Conservation (phyloP, 2,888 invertebrate species). For the Marronus borbonicus region DNA sequence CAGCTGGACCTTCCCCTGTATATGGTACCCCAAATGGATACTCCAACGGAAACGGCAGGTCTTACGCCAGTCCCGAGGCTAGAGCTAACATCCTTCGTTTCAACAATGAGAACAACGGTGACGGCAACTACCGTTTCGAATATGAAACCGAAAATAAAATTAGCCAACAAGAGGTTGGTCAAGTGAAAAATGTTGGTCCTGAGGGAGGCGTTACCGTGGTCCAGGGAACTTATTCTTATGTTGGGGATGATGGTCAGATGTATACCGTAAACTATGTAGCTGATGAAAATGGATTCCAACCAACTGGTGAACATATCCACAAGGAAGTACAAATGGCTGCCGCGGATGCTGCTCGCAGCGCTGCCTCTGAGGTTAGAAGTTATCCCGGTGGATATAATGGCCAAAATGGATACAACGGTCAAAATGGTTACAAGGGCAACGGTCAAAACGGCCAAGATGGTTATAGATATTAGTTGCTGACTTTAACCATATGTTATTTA, state of each 20-base stretch:
- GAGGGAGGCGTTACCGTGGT: slow-evolving; percentile 68
- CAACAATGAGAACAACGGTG: slow-evolving; percentile 69
- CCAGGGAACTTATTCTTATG: slow-evolving; percentile 72
- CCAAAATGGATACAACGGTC: background rate
- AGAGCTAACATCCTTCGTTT: slow-evolving; percentile 64
- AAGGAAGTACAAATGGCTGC: slow-evolving; percentile 41
- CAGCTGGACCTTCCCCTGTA: slow-evolving; percentile 54
- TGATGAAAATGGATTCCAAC: slow-evolving; percentile 71
- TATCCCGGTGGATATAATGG: slow-evolving; percentile 19
- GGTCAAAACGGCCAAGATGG: slow-evolving; percentile 8
- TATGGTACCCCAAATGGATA: slow-evolving; percentile 24
- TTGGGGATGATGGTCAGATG: slow-evolving; percentile 71
- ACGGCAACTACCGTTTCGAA: slow-evolving; percentile 71
- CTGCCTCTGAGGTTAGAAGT: slow-evolving; percentile 59
- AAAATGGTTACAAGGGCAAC: slow-evolving; percentile 12
- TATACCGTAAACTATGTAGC: slow-evolving; percentile 72
- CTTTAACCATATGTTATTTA: background rate
- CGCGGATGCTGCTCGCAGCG: slow-evolving; percentile 49
- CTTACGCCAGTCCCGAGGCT: slow-evolving; percentile 55
- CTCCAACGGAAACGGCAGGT: slow-evolving; percentile 58
- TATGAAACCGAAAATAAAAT: slow-evolving; percentile 71
- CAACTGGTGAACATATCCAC: slow-evolving; percentile 52
- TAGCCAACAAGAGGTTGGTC: slow-evolving; percentile 69
- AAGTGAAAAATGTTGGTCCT: slow-evolving; percentile 66
- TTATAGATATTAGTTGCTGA: slow-evolving; percentile 18